phyloP scores from a whole-genome alignment of 2,888 invertebrate species.

The Drosophila histrio region DNA sequence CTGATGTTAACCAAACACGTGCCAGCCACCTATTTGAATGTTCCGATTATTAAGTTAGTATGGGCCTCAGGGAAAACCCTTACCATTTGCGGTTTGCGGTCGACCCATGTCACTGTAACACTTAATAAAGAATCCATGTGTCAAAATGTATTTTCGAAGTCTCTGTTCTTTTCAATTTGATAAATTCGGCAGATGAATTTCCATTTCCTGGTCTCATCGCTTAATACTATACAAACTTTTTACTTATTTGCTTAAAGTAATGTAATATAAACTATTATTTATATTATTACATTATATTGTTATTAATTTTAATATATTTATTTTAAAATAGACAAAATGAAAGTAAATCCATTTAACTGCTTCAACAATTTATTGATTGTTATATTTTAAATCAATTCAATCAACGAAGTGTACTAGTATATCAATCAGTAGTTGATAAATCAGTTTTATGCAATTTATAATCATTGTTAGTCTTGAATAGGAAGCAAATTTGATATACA shows the following conservation, averaged over 20 bases:
- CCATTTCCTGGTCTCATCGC: background rate
- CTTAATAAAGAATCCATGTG: constrained; percentile 7
- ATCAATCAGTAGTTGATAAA: constrained; percentile 24
- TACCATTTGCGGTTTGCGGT: constrained; percentile 7
- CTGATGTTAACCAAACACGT: constrained; percentile 15
- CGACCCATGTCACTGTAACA: constrained; percentile 39
- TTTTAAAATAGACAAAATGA: no score
- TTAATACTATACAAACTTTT: no score
- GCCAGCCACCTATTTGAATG: constrained; percentile 7
- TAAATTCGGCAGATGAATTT: background rate
- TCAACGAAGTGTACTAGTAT: background rate
- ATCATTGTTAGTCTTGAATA: constrained; percentile 14
- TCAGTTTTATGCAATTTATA: constrained; percentile 27
- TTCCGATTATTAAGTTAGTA: constrained; percentile 21
- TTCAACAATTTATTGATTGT: constrained; percentile 22
- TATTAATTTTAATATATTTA: no score
- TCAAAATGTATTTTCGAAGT: constrained; percentile 11
- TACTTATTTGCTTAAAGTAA: no score
- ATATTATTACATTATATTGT: no score
- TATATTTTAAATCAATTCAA: background rate
- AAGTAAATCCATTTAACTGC: background rate
- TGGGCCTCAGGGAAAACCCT: background rate
- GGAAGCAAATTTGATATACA: background rate
- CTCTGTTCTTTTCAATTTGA: constrained; percentile 3
- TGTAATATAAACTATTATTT: no score